Conservation (phyloP, 2,888 invertebrate species). For the Therioaphis trifolii region DNA sequence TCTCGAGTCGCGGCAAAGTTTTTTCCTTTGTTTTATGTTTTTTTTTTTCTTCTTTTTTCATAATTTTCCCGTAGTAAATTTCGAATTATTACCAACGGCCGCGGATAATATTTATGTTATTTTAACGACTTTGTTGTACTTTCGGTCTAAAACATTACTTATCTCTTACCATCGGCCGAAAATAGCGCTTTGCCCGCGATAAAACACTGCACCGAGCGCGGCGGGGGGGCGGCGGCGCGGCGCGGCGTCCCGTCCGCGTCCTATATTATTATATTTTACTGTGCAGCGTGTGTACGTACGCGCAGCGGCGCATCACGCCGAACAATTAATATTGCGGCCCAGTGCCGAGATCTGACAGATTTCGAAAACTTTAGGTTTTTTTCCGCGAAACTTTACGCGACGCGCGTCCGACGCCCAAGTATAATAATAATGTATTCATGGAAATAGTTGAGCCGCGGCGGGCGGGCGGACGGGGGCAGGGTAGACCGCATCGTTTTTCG, state of each 20-base stretch:
- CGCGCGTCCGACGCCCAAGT: not conserved
- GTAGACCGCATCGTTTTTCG: too few relatives aligned
- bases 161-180: not conserved
- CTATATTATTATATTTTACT: not conserved
- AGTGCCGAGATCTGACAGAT: slow-evolving; percentile 5
- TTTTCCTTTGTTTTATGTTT: too few relatives aligned
- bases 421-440: not conserved
- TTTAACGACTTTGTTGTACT: not conserved
- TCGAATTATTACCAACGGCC: not conserved
- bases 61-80: slow-evolving; percentile 21
- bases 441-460: not conserved
- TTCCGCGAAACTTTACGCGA: not conserved
- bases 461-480: too few relatives aligned
- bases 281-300: not conserved
- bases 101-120: not conserved
- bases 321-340: slow-evolving; percentile 16
- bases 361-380: slow-evolving; percentile 7
- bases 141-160: slow-evolving; percentile 4
- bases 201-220: slow-evolving; percentile 6
- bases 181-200: slow-evolving; percentile 2
- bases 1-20: too few relatives aligned
- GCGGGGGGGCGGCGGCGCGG: too few relatives aligned
- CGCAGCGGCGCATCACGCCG: not conserved
- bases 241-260: not conserved
- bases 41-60: too few relatives aligned